These are phyloP conservation scores for Drosophila barbarae DNA, from an alignment of 2,888 invertebrate genomes.

Conservation along the genomic window DNA sequence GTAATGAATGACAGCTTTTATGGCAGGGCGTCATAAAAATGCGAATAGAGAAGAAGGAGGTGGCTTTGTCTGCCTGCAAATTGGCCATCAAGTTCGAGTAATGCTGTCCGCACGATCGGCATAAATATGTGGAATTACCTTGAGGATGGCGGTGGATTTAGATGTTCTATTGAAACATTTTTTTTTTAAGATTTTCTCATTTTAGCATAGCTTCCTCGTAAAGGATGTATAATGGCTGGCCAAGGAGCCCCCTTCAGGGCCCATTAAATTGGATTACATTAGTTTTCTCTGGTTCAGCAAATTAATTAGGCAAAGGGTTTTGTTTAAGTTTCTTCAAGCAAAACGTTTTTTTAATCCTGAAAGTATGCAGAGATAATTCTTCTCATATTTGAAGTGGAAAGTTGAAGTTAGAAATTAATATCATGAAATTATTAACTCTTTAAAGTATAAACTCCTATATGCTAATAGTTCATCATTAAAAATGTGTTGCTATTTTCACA, in stretches of 20 bases:
- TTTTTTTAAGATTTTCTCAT: neutral
- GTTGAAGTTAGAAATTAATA: neutral
- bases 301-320: neutral
- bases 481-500: neutral
- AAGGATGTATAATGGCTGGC: neutral
- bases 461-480: neutral
- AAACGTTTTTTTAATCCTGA: conserved; percentile 25
- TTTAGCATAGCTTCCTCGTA: neutral
- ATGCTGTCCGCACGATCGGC: conserved; percentile 3
- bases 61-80: conserved; percentile 1
- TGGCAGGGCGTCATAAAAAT: conserved; percentile 21
- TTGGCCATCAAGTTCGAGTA: conserved; percentile 11
- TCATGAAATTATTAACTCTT: neutral
- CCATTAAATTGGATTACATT: neutral
- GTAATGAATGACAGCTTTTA: conserved; percentile 25
- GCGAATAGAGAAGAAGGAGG: neutral
- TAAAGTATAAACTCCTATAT: neutral
- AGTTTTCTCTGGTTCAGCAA: too few species aligned
- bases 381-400: neutral
- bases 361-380: conserved; percentile 32
- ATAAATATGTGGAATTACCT: conserved; percentile 9
- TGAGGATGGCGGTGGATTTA: conserved; percentile 5
- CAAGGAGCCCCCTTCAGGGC: neutral
- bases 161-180: conserved; percentile 3
- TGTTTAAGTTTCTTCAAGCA: neutral